These are phyloP conservation scores for Isoperla grammatica DNA, from an alignment of 2,888 invertebrate species.

Conservation along the genomic window DNA sequence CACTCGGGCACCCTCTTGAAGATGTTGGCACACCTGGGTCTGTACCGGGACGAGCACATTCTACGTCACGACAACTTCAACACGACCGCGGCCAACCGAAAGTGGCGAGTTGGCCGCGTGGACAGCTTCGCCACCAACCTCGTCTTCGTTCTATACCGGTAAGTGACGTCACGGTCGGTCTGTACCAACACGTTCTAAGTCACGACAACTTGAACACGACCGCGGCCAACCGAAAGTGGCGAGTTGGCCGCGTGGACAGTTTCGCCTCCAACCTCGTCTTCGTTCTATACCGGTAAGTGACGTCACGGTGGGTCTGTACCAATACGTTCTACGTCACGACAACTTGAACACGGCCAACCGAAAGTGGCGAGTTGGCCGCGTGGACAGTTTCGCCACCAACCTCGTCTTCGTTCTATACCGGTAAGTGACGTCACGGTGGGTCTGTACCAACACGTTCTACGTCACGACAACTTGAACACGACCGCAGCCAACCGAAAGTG, in stretches of 20 bases:
- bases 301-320: constrained; percentile 70
- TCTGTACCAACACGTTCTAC: constrained; percentile 64
- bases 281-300: constrained; percentile 64
- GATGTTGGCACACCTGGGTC: constrained; percentile 62
- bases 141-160: constrained; percentile 69
- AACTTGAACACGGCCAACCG: constrained; percentile 43
- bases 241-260: constrained; percentile 59
- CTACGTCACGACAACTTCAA: constrained; percentile 52
- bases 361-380: constrained; percentile 55
- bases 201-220: constrained; percentile 46
- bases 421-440: constrained; percentile 73
- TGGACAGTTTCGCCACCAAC: constrained; percentile 76
- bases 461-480: constrained; percentile 46
- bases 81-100: constrained; percentile 43
- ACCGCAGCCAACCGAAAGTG: constrained; percentile 48
- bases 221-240: constrained; percentile 51
- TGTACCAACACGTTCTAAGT: constrained; percentile 66
- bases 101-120: constrained; percentile 58
- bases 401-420: constrained; percentile 67
- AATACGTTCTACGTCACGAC: constrained; percentile 59
- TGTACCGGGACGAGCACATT: constrained; percentile 60
- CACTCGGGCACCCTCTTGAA: constrained; percentile 81
- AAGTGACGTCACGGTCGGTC: constrained; percentile 58
- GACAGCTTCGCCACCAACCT: constrained; percentile 77
- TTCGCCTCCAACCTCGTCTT: constrained; percentile 79